Evolutionary conservation across 2,888 invertebrate genomes (phyloP).

Genomic region (Thereva nobilitata): DNA sequence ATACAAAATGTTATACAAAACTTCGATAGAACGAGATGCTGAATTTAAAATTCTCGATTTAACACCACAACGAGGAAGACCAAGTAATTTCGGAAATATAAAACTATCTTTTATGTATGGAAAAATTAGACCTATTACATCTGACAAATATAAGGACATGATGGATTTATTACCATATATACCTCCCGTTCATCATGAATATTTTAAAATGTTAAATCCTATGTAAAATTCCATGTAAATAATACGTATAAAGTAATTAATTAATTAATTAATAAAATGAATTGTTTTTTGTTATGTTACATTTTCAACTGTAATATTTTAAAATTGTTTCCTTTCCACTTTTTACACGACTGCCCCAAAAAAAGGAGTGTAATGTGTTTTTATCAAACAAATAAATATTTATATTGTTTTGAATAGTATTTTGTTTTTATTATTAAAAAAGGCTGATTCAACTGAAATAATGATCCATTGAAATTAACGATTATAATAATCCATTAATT

Average conservation of each 20-base stretch:
- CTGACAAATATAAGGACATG: slow-evolving; percentile 22
- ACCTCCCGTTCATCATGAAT: slow-evolving; percentile 23
- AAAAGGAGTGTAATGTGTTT: no score
- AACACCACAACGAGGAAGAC: slow-evolving; percentile 23
- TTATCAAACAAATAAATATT: slow-evolving; percentile 18
- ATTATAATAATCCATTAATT: slow-evolving; percentile 19
- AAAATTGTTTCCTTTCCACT: slow-evolving; percentile 13
- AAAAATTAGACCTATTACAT: slow-evolving; percentile 20
- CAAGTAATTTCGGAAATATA: slow-evolving; percentile 15
- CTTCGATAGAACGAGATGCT: slow-evolving; percentile 16
- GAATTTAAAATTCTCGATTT: slow-evolving; percentile 27
- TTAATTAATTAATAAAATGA: slow-evolving; percentile 22
- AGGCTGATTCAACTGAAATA: slow-evolving; percentile 15
- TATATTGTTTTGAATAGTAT: slow-evolving; percentile 6
- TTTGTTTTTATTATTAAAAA: slow-evolving; percentile 21
- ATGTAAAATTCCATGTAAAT: slow-evolving; percentile 18
- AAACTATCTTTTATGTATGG: slow-evolving; percentile 26
- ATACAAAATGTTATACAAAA: slow-evolving; percentile 30
- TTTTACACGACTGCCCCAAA: no score
- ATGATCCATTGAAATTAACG: slow-evolving; percentile 9
- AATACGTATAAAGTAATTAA: slow-evolving; percentile 13
- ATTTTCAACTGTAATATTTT: slow-evolving; percentile 22
- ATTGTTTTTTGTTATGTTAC: slow-evolving; percentile 17
- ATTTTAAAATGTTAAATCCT: slow-evolving; percentile 25
- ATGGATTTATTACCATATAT: no score